These are phyloP conservation scores for Mamestra configurata DNA, from an alignment of 1,140 invertebrate genomes.

Conservation along the genomic window DNA sequence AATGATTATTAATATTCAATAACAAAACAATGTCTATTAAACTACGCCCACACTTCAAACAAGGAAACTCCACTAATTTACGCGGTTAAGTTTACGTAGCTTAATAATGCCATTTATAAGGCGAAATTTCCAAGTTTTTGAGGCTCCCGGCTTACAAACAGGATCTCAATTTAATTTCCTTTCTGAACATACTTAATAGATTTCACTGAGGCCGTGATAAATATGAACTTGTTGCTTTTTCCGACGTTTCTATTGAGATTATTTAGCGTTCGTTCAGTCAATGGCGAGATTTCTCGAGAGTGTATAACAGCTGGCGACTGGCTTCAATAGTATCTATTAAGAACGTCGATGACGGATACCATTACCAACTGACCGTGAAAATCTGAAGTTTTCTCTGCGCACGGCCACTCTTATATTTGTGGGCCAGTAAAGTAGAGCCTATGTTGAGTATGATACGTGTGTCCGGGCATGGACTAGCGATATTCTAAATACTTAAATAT, in stretches of 20 bases:
- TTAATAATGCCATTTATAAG: conserved; percentile 28
- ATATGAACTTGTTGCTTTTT: conserved; percentile 25
- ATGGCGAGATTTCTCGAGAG: conserved; percentile 23
- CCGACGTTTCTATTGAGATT: not conserved
- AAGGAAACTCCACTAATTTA: conserved; percentile 27
- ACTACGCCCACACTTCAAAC: conserved; percentile 10
- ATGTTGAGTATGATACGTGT: too few species aligned
- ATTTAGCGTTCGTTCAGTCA: not conserved
- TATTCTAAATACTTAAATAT: too few species aligned
- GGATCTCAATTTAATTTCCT: conserved; percentile 40
- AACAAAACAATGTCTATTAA: conserved; percentile 27
- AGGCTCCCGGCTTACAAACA: conserved; percentile 7
- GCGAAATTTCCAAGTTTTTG: conserved; percentile 33
- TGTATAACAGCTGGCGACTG: conserved; percentile 12
- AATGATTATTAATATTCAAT: conserved; percentile 18
- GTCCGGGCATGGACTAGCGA: too few species aligned
- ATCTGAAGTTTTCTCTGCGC: conserved; percentile 53
- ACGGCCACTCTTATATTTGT: conserved; percentile 35
- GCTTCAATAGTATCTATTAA: conserved; percentile 41
- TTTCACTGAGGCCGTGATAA: not conserved
- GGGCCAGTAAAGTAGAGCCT: conserved; percentile 8
- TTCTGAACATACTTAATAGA: conserved; percentile 29
- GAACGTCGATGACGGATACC: conserved; percentile 43
- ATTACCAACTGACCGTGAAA: conserved; percentile 56
- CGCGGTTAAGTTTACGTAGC: conserved; percentile 17